phyloP scores from a whole-genome alignment of 2,797 vertebrate species.

The Rhyacichthys aspro region DNA sequence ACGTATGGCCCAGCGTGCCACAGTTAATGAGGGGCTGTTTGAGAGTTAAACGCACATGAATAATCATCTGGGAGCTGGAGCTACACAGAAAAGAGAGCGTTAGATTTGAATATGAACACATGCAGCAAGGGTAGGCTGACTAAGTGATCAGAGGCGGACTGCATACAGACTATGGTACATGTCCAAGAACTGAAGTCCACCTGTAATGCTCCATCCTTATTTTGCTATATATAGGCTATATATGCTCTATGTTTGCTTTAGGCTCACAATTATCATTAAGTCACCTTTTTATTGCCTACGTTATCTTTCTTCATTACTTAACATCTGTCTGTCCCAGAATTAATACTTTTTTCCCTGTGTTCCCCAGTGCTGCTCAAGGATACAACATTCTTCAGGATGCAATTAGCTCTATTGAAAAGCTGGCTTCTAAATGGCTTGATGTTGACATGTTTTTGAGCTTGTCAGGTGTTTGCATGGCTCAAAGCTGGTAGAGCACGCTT shows the following conservation, averaged over 20 bases:
- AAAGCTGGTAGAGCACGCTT: conserved; percentile 10
- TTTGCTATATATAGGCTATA: no score
- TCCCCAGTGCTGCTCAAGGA: conserved; percentile 33
- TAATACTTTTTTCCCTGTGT: conserved; percentile 28
- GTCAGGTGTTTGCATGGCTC: conserved; percentile 49
- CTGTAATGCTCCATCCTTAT: not conserved
- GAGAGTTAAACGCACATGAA: conserved; percentile 82
- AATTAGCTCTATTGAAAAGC: conserved; percentile 57
- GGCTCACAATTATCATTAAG: conserved; percentile 2
- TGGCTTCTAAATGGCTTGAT: conserved; percentile 52
- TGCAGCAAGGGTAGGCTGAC: conserved; percentile 37
- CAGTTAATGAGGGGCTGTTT: conserved; percentile 83
- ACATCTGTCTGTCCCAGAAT: conserved; percentile 11
- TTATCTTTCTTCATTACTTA: conserved; percentile 1
- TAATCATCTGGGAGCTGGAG: conserved; percentile 74
- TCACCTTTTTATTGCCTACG: not conserved
- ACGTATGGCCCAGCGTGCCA: conserved; percentile 79
- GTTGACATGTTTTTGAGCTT: conserved; percentile 50
- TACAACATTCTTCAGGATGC: conserved; percentile 38
- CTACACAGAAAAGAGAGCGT: conserved; percentile 39
- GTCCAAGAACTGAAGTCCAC: conserved; percentile 14
- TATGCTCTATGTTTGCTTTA: not conserved
- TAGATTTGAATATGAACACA: conserved; percentile 67
- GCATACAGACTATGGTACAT: conserved; percentile 32
- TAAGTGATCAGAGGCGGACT: conserved; percentile 56